Conservation (phyloP, 2,888 invertebrate species). For the Alsophila aescularia region DNA sequence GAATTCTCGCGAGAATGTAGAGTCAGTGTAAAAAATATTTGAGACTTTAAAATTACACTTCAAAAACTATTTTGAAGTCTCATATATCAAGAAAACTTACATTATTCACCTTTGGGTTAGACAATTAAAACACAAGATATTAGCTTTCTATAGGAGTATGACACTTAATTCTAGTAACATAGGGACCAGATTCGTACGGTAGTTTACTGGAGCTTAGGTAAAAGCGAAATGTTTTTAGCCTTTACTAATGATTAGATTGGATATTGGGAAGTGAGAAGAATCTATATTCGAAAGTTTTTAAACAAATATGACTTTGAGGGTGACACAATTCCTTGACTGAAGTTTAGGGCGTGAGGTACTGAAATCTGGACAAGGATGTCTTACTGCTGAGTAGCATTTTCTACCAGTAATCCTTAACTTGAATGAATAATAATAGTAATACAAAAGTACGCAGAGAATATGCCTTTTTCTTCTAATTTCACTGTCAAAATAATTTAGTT, state of each 20-base stretch:
- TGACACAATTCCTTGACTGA: too few species aligned
- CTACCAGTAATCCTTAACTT: too few species aligned
- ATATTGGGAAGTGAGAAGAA: neutral
- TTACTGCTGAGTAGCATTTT: too few species aligned
- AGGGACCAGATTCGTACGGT: constrained; percentile 21
- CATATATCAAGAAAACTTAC: constrained; percentile 22
- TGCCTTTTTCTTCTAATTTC: too few species aligned
- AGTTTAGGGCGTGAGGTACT: too few species aligned
- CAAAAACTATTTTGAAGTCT: constrained; percentile 22
- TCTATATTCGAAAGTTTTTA: too few species aligned
- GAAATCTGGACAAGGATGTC: too few species aligned
- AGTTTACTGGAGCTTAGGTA: constrained; percentile 21
- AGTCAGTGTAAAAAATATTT: neutral
- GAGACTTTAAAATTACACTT: constrained; percentile 20
- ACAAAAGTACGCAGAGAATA: too few species aligned
- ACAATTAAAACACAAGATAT: constrained; percentile 18
- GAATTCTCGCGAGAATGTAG: neutral
- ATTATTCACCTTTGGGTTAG: constrained; percentile 20
- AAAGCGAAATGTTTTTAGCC: constrained; percentile 30
- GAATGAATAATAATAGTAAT: too few species aligned
- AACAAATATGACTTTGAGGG: too few species aligned
- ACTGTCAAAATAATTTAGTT: too few species aligned
- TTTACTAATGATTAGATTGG: constrained; percentile 21
- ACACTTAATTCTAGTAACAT: constrained; percentile 19
- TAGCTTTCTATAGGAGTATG: constrained; percentile 30